A percentile compares a stretch with the other conserved stretches of the same genome.
Conservation (phyloP, 2,888 invertebrate genomes). For the Mythimna lalbum region DNA sequence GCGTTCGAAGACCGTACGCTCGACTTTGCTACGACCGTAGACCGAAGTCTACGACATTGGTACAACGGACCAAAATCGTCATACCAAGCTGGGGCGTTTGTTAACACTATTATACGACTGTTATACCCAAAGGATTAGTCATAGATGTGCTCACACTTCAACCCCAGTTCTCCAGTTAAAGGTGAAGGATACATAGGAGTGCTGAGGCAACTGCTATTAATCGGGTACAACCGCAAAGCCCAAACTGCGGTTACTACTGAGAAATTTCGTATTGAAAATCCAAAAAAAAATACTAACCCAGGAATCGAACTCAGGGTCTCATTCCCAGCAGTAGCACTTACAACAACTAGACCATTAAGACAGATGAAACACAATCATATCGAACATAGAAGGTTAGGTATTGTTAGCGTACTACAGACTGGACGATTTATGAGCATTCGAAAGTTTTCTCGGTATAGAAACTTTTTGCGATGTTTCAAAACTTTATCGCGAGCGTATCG, state of each 20-base stretch:
- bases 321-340: not conserved
- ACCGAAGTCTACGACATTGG: no score
- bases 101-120: not conserved
- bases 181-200: not conserved
- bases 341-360: not conserved
- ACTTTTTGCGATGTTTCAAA: constrained; percentile 56
- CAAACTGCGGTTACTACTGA: not conserved
- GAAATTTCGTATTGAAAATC: no score
- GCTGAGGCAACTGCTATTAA: not conserved
- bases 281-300: not conserved
- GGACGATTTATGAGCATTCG: constrained; percentile 42
- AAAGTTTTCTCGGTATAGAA: constrained; percentile 60
- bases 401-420: constrained; percentile 15
- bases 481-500: constrained; percentile 11
- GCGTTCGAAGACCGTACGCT: no score
- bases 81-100: no score
- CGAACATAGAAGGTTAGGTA: constrained; percentile 18
- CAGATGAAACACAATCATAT: constrained; percentile 5
- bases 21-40: no score
- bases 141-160: not conserved
- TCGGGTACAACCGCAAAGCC: not conserved
- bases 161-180: not conserved
- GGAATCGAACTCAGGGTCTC: not conserved
- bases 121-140: not conserved
- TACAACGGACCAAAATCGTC: no score